These are phyloP conservation scores for Willisornis vidua DNA, from an alignment of 2,113 vertebrate species.

Conservation along the genomic window DNA sequence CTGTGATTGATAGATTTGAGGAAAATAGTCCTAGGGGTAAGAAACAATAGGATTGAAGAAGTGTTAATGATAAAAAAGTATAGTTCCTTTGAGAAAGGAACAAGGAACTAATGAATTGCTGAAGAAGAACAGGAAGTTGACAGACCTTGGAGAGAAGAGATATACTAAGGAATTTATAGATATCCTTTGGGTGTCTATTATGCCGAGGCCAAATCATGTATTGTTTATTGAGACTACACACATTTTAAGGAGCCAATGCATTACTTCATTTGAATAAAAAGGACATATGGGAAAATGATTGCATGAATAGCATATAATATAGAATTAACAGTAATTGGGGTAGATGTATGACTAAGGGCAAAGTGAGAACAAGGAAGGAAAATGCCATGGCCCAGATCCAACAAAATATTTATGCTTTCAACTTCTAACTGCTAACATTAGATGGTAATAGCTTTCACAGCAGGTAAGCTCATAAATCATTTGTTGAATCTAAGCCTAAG, in stretches of 20 bases:
- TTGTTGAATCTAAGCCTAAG: slow-evolving; percentile 8
- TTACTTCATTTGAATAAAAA: background rate
- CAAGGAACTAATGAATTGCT: background rate
- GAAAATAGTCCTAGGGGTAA: background rate
- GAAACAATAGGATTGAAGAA: background rate
- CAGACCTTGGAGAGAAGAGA: background rate
- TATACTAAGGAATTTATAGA: background rate
- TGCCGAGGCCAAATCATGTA: background rate
- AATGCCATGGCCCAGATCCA: background rate
- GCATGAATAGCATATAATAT: background rate
- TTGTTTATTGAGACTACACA: background rate
- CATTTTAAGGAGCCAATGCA: background rate
- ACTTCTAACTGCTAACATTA: slow-evolving; percentile 11
- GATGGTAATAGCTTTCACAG: slow-evolving; percentile 22
- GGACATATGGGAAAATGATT: background rate
- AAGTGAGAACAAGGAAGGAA: slow-evolving; percentile 19
- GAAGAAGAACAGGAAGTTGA: background rate
- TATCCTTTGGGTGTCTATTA: background rate
- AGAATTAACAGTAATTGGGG: background rate
- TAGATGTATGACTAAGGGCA: slow-evolving; percentile 12
- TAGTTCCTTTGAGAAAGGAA: background rate
- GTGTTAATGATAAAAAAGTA: background rate
- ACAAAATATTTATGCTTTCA: slow-evolving; percentile 34
- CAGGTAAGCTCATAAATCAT: slow-evolving; percentile 24
- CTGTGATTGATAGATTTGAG: background rate